These are phyloP conservation scores for Galagoides demidoff DNA, from an alignment of 2,797 vertebrate genomes.

Conservation along the genomic window DNA sequence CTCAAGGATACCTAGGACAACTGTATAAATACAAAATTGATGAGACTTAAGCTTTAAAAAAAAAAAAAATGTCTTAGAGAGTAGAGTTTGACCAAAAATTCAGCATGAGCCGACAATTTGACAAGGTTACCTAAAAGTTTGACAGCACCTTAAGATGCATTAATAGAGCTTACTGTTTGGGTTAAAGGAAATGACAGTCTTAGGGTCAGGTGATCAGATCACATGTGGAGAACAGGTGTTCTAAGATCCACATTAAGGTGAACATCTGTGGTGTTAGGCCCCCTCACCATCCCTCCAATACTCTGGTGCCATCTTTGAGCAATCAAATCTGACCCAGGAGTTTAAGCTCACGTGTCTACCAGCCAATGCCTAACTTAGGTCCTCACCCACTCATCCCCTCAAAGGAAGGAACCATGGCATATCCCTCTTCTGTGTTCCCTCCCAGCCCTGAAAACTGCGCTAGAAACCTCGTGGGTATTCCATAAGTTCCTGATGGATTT, in stretches of 20 bases:
- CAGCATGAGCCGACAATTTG: neutral
- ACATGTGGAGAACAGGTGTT: neutral
- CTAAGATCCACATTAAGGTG: neutral
- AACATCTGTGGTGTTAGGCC: neutral
- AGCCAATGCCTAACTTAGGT: neutral
- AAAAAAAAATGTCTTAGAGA: conserved; percentile 1
- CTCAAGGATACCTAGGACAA: neutral
- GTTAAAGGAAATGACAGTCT: conserved; percentile 6
- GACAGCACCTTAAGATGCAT: neutral
- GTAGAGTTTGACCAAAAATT: neutral
- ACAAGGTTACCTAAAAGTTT: conserved; percentile 21
- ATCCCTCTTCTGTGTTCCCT: neutral
- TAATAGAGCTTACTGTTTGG: neutral
- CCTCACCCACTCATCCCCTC: neutral
- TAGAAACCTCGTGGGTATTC: neutral
- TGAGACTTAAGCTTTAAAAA: neutral
- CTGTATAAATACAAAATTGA: neutral
- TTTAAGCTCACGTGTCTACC: neutral
- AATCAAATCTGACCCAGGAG: neutral
- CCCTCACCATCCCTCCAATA: neutral
- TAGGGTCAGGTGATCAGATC: neutral
- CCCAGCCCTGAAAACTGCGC: neutral
- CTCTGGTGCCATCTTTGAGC: neutral
- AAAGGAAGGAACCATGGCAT: neutral
- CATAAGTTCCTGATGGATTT: neutral